Evolutionary conservation across 2,797 vertebrate genomes (phyloP), one percentile per base, ranked within the genome.

Genomic region (Bradypus variegatus): DNA sequence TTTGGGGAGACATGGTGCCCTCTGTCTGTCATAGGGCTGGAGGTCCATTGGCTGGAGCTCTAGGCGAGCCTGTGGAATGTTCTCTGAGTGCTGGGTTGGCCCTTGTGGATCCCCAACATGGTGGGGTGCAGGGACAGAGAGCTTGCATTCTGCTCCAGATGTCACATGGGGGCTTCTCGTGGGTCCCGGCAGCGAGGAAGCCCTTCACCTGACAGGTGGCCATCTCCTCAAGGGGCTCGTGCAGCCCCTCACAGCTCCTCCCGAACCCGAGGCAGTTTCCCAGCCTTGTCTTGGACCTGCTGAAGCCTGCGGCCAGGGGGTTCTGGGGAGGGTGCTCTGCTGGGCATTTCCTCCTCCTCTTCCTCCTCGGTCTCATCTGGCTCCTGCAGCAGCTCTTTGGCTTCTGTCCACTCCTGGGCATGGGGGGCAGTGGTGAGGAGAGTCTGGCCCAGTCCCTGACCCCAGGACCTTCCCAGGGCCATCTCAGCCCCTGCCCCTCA

Each of bases 401-500:
- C 98, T 95, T 98, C 98, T 91, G 97, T 96, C 91, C 98, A 97
- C 87, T 99, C 99, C 99, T 99, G 96, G 18, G 33, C 29, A 14
- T 2, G 29, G 55, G 38, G 12, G 41, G 41, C 41, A 45, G 38
- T 64, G 33, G n/a, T 21, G 48, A 77, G 58, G 60, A 80, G 38
- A 77, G 31, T 67, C 4, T 80, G 25, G 50, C 55, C 64, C 55
- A 27, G 8, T 50, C 11, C 50, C 65, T 62, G 29, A 31, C 65
- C 45, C 8, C 23, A 25, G n/a, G 58, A 79, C 67, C 76, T 31
- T 60, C 48, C 38, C 73, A n/a, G 64, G 38, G 33, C 23, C 16
- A 75, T n/a, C 77, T 36, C 18, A 50, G 73, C 15, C 16, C 38
- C 65, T 25, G 19, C 41, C 31, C 38, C 89, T 80, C 9, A 2